Evolutionary conservation across 2,113 vertebrate species (phyloP), one percentile per base, ranked within the genome.

Genomic region (Nothobranchius furzeri): DNA sequence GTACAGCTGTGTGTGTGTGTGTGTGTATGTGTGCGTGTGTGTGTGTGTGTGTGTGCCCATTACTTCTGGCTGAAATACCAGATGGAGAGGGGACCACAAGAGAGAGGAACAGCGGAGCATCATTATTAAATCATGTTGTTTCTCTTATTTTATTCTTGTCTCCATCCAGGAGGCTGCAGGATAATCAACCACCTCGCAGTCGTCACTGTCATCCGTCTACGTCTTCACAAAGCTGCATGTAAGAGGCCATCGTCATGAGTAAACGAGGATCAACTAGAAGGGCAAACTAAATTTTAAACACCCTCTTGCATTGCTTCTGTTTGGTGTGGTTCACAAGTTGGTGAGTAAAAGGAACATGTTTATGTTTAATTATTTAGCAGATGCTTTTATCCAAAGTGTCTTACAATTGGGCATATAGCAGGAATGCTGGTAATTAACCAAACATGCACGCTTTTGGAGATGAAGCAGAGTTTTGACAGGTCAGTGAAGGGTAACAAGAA

Each of bases 111-210:
- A 83, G 62, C 45, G 64, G 51, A 58, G 54, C 70, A 64, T 82
- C 64, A 66, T 75, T 73, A 80, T 69, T 68, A 73, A 82, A 86
- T 70, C 80, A 84, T 56, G 51, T 60, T 71, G 64, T 75, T 75
- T 73, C 50, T 1, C 20, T 60, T 24, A 35, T 51, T 50, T 68
- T 53, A 37, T 51, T 36, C 24, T 69, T 51, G 60, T 60, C 60
- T 60, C 70, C 45, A 80, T 71, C 75, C 73, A 68, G 25, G 76
- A 61, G 59, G 72, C 83, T 60, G 69, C 74, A 55, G 75, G 68
- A 62, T 45, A 15, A 75, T 54, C 64, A 51, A 37, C 59, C 48
- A 70, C 53, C 65, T 71, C 64, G 12, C 51, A 30, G 63, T 52
- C 24, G 52, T 56, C n/a, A 69, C 7, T 57, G 61, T 65, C 68